Percentiles rank a stretch among this genome's conserved stretches.
Evolutionary conservation across 53 echinoderm and acorn worm species (phyloP).

Genomic region (Patiria pectinifera): DNA sequence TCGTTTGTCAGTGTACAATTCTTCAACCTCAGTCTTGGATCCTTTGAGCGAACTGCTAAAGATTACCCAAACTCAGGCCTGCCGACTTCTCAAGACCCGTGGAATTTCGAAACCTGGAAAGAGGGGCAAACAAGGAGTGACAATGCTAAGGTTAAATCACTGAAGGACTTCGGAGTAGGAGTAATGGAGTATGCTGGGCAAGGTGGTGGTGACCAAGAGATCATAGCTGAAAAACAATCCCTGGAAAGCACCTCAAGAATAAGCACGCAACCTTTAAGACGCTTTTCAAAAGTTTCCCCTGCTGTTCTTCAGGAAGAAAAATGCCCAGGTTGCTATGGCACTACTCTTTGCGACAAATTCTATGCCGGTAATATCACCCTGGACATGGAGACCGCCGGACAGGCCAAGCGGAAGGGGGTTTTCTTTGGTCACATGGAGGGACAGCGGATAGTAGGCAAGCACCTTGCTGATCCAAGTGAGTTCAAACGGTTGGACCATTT

Average conservation of each 20-base stretch:
- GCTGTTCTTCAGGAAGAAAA: constrained; percentile 77
- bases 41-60: constrained; percentile 42
- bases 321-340: constrained; percentile 84
- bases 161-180: constrained; percentile 14
- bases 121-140: neutral
- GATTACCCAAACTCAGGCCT: constrained; percentile 15
- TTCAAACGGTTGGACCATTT: constrained; percentile 68
- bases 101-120: constrained; percentile 14
- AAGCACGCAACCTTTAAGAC: neutral
- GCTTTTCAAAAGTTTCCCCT: constrained; percentile 64
- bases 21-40: constrained; percentile 38
- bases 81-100: constrained; percentile 47
- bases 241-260: neutral
- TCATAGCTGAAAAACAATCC: neutral
- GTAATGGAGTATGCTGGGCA: neutral
- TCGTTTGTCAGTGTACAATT: constrained; percentile 29
- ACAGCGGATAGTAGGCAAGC: constrained; percentile 45
- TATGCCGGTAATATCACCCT: constrained; percentile 81
- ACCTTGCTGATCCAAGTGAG: constrained; percentile 32
- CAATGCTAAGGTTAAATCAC: neutral
- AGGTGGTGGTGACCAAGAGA: neutral
- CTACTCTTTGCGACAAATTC: constrained; percentile 79
- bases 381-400: constrained; percentile 56
- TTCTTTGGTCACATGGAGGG: constrained; percentile 64
- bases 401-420: constrained; percentile 62